Conservation (phyloP, 1,140 invertebrate species). For the Eufriesea mexicana region DNA sequence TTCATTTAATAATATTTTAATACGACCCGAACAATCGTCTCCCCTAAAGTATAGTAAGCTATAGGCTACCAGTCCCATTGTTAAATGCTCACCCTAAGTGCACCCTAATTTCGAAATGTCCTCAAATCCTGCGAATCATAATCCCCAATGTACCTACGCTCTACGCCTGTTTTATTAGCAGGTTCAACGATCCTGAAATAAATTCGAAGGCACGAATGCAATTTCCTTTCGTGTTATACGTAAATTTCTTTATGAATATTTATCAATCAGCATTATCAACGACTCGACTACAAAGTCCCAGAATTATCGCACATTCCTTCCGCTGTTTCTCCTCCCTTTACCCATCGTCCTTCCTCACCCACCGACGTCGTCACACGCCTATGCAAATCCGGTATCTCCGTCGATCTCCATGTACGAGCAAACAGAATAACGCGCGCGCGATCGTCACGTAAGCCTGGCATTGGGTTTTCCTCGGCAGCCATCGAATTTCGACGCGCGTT, state of each 20-base stretch:
- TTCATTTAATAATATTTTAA: no score
- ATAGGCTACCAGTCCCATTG: no score
- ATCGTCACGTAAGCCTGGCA: constrained; percentile 5
- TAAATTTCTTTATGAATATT: no score
- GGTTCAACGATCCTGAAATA: not conserved
- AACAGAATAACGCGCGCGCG: not conserved
- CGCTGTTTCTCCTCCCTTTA: fast-evolving
- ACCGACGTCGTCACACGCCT: not conserved
- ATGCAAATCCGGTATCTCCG: not conserved
- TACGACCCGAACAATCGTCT: no score
- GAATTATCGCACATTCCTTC: not conserved
- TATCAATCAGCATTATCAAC: not conserved
- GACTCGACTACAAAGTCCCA: not conserved
- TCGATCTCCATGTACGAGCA: not conserved
- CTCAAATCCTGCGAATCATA: no score
- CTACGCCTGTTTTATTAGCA: no score
- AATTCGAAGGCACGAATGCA: not conserved
- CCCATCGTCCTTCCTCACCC: not conserved
- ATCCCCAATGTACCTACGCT: no score
- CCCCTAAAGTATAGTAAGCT: no score
- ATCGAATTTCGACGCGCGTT: constrained; percentile 30
- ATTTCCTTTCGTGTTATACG: no score
- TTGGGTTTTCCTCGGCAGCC: constrained; percentile 34
- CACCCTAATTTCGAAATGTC: no score
- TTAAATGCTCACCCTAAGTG: no score